A percentile compares a stretch with the other conserved stretches of the same genome.
Evolutionary conservation across 2,797 vertebrate species (phyloP).

Genomic region (Tragopan temminckii): DNA sequence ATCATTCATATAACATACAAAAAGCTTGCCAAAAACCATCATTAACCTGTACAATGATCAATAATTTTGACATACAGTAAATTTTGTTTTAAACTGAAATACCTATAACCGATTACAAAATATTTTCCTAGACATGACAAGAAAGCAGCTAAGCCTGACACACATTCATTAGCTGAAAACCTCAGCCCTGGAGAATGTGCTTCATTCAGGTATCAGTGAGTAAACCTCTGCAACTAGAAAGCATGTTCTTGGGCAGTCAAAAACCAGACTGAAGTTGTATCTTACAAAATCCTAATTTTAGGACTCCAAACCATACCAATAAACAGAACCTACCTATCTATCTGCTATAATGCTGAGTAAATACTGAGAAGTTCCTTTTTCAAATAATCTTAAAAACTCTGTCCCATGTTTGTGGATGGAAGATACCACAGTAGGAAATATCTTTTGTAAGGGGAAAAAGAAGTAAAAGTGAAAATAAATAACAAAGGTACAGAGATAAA

Average conservation of each 20-base stretch:
- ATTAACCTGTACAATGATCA: neutral
- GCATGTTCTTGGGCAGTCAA: neutral
- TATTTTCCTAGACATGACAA: neutral
- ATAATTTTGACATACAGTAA: neutral
- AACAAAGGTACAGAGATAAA: neutral
- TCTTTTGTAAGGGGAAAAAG: neutral
- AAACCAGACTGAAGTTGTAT: neutral
- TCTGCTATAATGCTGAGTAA: neutral
- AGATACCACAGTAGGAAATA: neutral
- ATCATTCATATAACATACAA: neutral
- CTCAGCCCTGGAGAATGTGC: fast-evolving
- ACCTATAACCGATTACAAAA: neutral
- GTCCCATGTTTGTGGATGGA: neutral
- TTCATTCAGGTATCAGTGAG: neutral
- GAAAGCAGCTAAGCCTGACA: neutral
- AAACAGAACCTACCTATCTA: neutral
- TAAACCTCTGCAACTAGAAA: neutral
- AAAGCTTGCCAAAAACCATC: neutral
- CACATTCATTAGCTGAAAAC: neutral
- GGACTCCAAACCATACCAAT: neutral
- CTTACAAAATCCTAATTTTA: neutral
- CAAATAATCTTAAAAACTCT: neutral
- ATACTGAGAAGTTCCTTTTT: neutral
- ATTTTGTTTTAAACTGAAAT: neutral
- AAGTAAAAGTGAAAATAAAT: neutral